Evolutionary conservation across 2,888 invertebrate genomes (phyloP).

Genomic region (Cataglyphis rosenhaueri): DNA sequence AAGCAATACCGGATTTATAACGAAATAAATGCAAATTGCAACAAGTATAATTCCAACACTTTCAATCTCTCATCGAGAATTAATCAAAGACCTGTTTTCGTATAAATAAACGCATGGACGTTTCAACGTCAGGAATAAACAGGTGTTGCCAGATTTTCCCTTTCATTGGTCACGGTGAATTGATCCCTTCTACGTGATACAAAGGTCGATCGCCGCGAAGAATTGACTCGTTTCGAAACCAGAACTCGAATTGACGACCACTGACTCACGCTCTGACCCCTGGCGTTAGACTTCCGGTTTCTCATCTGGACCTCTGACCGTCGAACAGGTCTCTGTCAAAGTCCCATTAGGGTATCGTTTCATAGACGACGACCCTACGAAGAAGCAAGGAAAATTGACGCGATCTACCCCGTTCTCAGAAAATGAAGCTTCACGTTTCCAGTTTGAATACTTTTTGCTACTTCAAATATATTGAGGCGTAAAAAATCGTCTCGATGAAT

Average conservation of each 20-base stretch:
- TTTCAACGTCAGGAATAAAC: constrained; percentile 46
- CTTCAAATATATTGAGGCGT: neutral
- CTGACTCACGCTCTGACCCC: constrained; percentile 79
- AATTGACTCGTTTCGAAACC: constrained; percentile 73
- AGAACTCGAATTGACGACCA: constrained; percentile 74
- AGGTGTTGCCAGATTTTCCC: constrained; percentile 71
- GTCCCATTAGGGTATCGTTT: constrained; percentile 79
- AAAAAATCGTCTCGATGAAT: neutral
- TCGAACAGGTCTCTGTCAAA: constrained; percentile 80
- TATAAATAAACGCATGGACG: constrained; percentile 46
- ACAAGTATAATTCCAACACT: constrained; percentile 21
- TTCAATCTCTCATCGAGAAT: constrained; percentile 8
- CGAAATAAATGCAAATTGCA: constrained; percentile 14
- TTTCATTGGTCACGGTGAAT: constrained; percentile 66
- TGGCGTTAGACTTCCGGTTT: constrained; percentile 76
- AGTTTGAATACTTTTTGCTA: constrained; percentile 29
- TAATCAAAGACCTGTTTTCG: constrained; percentile 41
- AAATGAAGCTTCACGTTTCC: constrained; percentile 51
- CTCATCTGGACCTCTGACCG: constrained; percentile 83
- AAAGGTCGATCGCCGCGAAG: constrained; percentile 72
- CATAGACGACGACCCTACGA: constrained; percentile 67
- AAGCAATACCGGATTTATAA: constrained; percentile 1
- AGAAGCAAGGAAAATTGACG: constrained; percentile 60
- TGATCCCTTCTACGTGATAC: constrained; percentile 66
- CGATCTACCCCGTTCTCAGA: constrained; percentile 26